A percentile compares a stretch with the other conserved stretches of the same genome.
phyloP scores from a whole-genome alignment of 2,888 invertebrate genomes.

The Pseudoips prasinana region DNA sequence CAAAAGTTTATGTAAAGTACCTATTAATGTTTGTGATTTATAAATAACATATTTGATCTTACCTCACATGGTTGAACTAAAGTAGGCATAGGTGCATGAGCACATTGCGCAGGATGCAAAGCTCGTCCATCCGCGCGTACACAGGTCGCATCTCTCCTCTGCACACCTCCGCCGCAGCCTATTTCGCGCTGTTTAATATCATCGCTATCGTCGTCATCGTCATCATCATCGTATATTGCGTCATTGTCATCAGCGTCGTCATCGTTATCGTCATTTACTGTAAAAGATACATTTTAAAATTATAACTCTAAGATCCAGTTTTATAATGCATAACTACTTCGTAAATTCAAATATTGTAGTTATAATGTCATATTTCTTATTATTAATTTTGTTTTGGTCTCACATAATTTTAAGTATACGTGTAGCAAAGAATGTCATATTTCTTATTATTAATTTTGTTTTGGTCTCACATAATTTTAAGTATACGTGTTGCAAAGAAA shows the following conservation, averaged over 20 bases:
- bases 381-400: too few relatives aligned
- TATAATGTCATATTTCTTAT: too few relatives aligned
- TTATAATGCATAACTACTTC: constrained; percentile 9
- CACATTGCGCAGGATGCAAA: constrained; percentile 72
- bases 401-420: too few relatives aligned
- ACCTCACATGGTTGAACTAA: constrained; percentile 81
- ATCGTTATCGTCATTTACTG: constrained; percentile 55
- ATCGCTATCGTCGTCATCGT: constrained; percentile 52
- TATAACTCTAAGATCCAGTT: constrained; percentile 1
- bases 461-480: too few relatives aligned
- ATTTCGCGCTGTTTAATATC: constrained; percentile 53
- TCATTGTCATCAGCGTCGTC: constrained; percentile 61
- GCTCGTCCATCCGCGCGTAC: constrained; percentile 73
- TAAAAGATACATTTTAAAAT: neutral
- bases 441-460: too few relatives aligned
- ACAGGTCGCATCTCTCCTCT: constrained; percentile 80
- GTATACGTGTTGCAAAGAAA: too few relatives aligned
- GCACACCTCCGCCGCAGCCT: constrained; percentile 82
- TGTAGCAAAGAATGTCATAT: too few relatives aligned
- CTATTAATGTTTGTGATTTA: too few relatives aligned
- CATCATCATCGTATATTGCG: constrained; percentile 65
- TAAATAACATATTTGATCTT: too few relatives aligned
- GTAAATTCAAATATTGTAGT: too few relatives aligned
- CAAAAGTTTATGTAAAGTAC: too few relatives aligned
- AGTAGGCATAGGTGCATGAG: constrained; percentile 74